Percentiles rank a stretch among this genome's conserved stretches.
Conservation (phyloP, 64 coral and sea anemone species). For the Trachythela sp. region DNA sequence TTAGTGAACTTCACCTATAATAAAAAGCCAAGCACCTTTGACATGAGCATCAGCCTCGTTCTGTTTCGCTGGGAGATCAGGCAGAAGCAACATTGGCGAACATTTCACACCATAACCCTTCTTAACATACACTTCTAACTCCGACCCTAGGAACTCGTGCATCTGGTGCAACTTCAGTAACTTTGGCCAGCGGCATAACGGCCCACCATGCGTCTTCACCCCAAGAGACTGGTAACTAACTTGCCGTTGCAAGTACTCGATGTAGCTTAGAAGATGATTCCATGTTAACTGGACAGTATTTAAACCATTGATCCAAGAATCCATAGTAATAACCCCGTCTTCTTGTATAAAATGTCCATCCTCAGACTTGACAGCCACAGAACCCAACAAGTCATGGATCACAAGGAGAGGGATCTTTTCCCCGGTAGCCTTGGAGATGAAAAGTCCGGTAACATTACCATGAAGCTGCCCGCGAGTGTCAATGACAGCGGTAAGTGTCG, state of each 20-base stretch:
- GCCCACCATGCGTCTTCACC: conserved; percentile 23
- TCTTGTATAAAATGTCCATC: conserved; percentile 40
- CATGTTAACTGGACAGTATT: conserved; percentile 75
- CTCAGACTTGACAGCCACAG: conserved; percentile 57
- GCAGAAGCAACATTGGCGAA: not conserved
- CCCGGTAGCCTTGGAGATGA: conserved; percentile 58
- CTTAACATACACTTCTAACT: conserved; percentile 59
- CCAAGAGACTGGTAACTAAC: conserved; percentile 79
- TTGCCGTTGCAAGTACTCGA: conserved; percentile 71
- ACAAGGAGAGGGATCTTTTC: conserved; percentile 56
- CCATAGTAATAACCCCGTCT: conserved; percentile 66
- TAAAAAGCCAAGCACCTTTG: not conserved
- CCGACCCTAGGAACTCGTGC: conserved; percentile 62
- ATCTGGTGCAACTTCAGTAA: conserved; percentile 63
- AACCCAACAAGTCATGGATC: conserved; percentile 80
- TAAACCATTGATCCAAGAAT: conserved; percentile 62
- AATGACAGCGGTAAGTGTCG: conserved; percentile 53
- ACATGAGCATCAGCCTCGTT: not conserved
- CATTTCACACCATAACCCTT: conserved; percentile 61
- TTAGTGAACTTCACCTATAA: not conserved
- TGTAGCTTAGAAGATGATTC: conserved; percentile 77
- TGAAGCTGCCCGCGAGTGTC: conserved; percentile 60
- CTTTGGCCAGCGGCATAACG: conserved; percentile 61
- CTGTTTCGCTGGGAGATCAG: not conserved
- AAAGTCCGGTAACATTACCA: conserved; percentile 71